phyloP scores from a whole-genome alignment of 2,113 vertebrate genomes.

The Ceyx margarethae region DNA sequence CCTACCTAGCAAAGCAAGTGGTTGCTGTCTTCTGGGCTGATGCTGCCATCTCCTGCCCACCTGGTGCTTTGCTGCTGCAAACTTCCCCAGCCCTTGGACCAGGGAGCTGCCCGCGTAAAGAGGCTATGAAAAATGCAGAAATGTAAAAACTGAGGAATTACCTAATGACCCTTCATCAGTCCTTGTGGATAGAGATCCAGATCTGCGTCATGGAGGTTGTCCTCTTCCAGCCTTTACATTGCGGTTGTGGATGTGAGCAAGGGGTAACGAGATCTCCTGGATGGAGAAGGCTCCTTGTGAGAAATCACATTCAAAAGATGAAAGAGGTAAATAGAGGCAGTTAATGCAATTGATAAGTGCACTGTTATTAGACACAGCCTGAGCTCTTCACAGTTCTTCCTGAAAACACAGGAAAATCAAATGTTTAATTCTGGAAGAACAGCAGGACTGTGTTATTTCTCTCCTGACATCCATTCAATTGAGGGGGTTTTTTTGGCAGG shows the following conservation, averaged over 20 bases:
- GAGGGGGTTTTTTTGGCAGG: not conserved
- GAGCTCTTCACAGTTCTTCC: not conserved
- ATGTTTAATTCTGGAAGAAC: not conserved
- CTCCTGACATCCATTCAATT: not conserved
- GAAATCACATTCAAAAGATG: not conserved
- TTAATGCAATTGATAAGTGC: not conserved
- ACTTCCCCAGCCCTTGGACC: not conserved
- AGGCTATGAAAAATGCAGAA: not conserved
- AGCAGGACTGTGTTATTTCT: not conserved
- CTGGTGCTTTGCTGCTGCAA: not conserved
- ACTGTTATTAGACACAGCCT: not conserved
- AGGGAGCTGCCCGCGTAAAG: not conserved
- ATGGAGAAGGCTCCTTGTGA: not conserved
- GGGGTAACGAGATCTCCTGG: not conserved
- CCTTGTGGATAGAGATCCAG: not conserved
- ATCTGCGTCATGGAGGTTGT: fast-evolving
- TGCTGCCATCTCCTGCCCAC: constrained; percentile 57
- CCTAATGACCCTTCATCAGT: not conserved
- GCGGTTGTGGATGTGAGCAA: fast-evolving
- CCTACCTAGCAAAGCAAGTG: fast-evolving
- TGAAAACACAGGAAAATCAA: not conserved
- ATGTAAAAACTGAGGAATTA: not conserved
- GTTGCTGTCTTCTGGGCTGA: not conserved
- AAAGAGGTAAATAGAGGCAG: not conserved
- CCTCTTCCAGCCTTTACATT: not conserved